Base-by-base conservation (phyloP, 1,140 invertebrate genomes). In the Heterodera schachtii region DNA sequence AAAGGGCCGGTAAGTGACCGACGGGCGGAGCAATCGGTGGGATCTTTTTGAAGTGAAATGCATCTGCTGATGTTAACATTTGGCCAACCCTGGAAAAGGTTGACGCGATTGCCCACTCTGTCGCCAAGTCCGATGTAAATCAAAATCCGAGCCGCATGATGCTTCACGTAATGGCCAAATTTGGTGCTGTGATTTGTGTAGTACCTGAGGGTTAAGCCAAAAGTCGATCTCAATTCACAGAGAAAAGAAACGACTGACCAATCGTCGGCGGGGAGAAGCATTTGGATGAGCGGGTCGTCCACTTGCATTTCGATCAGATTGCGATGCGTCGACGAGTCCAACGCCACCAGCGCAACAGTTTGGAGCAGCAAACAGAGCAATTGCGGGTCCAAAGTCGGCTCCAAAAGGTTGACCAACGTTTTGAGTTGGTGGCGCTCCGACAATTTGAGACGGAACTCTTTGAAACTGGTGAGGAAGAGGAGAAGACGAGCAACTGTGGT, bases 131-230 rank as follows among this genome's bases (percentile, higher is more conserved):
- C 92, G 86, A 93, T 89, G 86, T 93, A 93, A 46, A 94, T 93
- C 3, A 94, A 91, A 21, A 93, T 92, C 79, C 93, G 88, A 3
- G 93, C 93, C 0, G 93, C 93, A 86, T 94, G 93, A 88, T 94
- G 93, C 87, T 94, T 94, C 47, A 94, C 93, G 87, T 92, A 94
- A 74, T 92, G 91, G 31, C 93, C 93, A 88, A 93, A 94, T 84
- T 93, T 93, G 57, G 93, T 94, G 82, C 92, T 93, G 87, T 94
- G 93, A 87, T 93, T 93, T 64, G 93, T 94, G 90, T 94, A 94
- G 90, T 93, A 94, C 87, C 85, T 86, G 69, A 66, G 46, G 41
- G 69, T 57, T 70, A 6, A 5, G 44, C 4, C 46, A 46, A 49
- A 9, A 46, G 19, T 52, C 46, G 44, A 19, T 41, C 3, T 44